phyloP scores from a whole-genome alignment of 2,888 invertebrate species.

The Mesorhabditis sp. region DNA sequence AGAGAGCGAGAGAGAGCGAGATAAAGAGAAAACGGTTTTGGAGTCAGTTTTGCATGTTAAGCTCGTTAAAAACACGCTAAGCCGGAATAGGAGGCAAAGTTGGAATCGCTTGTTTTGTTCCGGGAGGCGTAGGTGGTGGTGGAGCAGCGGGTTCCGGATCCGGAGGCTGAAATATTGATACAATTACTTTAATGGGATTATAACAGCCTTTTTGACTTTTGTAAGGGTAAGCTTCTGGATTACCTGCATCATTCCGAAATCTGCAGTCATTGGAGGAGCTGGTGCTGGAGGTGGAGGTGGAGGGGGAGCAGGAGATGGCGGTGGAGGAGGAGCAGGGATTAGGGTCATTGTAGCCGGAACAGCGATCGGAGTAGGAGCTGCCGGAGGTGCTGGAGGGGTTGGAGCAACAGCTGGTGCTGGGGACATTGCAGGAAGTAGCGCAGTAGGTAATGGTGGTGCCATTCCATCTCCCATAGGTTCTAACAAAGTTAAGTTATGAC shows the following conservation, averaged over 20 bases:
- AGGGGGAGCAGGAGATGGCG: too few species aligned
- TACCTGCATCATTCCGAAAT: background rate
- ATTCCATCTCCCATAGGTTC: background rate
- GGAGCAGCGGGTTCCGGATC: conserved; percentile 1
- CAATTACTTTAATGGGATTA: background rate
- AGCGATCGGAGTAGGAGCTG: too few species aligned
- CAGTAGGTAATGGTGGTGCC: too few species aligned
- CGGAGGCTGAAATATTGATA: background rate
- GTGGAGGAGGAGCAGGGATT: too few species aligned
- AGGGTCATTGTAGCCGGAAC: too few species aligned
- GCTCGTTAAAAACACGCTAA: too few species aligned
- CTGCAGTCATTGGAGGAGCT: background rate
- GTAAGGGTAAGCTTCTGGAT: background rate
- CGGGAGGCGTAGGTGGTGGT: background rate
- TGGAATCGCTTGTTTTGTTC: background rate
- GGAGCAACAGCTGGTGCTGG: background rate
- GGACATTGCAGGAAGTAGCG: background rate
- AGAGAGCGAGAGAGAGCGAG: background rate
- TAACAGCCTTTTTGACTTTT: too few species aligned
- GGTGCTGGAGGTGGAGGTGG: background rate
- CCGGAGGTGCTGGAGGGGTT: too few species aligned
- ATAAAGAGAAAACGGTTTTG: background rate
- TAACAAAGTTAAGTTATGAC: background rate
- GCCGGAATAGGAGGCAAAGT: too few species aligned
- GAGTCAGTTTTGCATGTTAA: background rate